These are phyloP conservation scores for Caenorhabditis sp. DNA, from an alignment of 2,888 invertebrate genomes.

Conservation along the genomic window DNA sequence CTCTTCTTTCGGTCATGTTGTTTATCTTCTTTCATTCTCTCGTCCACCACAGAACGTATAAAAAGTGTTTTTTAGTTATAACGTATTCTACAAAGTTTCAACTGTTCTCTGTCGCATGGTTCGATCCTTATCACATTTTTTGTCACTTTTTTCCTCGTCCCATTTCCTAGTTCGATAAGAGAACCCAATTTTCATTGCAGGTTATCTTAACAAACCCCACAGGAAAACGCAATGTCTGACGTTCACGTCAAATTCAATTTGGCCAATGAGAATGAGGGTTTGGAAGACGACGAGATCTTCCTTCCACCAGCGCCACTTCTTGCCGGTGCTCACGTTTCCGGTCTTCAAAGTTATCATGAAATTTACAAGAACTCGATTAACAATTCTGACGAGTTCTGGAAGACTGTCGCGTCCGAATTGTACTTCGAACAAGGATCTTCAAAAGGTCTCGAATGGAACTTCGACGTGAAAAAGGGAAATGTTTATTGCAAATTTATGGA, in stretches of 20 bases:
- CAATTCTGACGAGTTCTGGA: conserved; percentile 91
- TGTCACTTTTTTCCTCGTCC: not conserved
- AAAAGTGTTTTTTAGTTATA: too few relatives aligned
- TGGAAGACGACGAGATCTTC: conserved; percentile 56
- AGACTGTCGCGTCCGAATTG: conserved; percentile 88
- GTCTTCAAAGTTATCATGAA: conserved; percentile 63
- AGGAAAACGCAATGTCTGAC: conserved; percentile 56
- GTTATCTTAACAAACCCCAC: not conserved
- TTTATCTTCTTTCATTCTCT: too few relatives aligned
- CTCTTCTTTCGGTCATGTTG: too few relatives aligned
- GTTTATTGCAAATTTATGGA: conserved; percentile 93
- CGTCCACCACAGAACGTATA: too few relatives aligned
- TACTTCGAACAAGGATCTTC: conserved; percentile 80
- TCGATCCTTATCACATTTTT: not conserved
- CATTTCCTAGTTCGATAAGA: not conserved
- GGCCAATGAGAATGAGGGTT: conserved; percentile 12
- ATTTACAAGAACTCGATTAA: conserved; percentile 79
- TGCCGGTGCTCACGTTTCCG: conserved; percentile 67
- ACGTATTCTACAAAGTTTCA: not conserved
- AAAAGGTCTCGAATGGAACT: conserved; percentile 88
- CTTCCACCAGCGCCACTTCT: conserved; percentile 67
- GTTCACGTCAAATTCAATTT: conserved; percentile 57
- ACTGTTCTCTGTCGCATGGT: not conserved
- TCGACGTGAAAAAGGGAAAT: conserved; percentile 86
- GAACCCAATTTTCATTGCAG: too few relatives aligned